phyloP scores from a whole-genome alignment of 2,888 invertebrate species.

The Ditula angustiorana region DNA sequence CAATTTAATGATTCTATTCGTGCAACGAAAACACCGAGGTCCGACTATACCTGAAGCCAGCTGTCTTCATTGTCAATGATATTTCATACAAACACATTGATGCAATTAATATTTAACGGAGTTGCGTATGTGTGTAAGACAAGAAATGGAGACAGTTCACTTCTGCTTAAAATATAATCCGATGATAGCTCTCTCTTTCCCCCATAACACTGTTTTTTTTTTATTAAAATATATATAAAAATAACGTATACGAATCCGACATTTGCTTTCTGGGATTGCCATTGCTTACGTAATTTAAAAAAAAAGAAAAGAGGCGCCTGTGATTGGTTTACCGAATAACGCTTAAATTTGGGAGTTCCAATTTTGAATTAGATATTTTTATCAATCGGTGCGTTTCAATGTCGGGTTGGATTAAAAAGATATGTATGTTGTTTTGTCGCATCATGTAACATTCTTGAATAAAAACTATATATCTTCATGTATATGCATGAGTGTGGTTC shows the following conservation, averaged over 20 bases:
- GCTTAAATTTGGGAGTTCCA: constrained; percentile 64
- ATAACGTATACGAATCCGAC: constrained; percentile 67
- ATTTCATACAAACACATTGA: not conserved
- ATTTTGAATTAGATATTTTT: constrained; percentile 42
- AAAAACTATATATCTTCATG: constrained; percentile 58
- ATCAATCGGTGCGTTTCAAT: constrained; percentile 57
- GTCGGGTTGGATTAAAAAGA: constrained; percentile 75
- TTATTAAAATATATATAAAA: constrained; percentile 33
- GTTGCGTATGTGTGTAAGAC: not conserved
- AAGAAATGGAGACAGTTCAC: not conserved
- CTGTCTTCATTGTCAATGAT: not conserved
- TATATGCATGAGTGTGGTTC: constrained; percentile 85
- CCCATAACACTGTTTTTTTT: constrained; percentile 48
- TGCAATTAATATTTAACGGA: too few species aligned
- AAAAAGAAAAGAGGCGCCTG: constrained; percentile 64
- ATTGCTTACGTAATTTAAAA: constrained; percentile 62
- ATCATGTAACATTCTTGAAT: constrained; percentile 51
- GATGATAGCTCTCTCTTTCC: not conserved
- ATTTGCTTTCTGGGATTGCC: constrained; percentile 81
- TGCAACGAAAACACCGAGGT: not conserved
- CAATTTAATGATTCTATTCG: not conserved
- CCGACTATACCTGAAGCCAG: not conserved
- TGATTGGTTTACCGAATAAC: constrained; percentile 83
- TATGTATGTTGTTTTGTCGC: constrained; percentile 58
- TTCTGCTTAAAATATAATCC: constrained; percentile 17